Percentiles rank a stretch among this genome's conserved stretches.
Conservation (phyloP, 2,113 vertebrate species). For the Melanocharis versteri region DNA sequence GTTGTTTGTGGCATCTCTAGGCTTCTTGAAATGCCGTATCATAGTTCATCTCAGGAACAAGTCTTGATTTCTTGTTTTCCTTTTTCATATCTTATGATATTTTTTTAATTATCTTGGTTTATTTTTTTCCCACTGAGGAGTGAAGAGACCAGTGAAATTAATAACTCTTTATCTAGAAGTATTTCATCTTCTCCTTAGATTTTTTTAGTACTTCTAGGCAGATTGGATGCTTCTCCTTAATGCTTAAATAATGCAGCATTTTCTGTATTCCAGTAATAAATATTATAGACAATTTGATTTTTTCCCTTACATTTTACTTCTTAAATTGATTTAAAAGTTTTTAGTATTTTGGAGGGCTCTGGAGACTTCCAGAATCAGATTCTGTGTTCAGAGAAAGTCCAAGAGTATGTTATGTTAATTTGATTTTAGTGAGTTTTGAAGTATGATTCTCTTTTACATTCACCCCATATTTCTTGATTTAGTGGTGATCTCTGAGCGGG, state of each 20-base stretch:
- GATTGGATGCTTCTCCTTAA: not conserved
- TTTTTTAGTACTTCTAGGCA: not conserved
- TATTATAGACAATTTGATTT: not conserved
- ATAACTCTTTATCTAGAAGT: not conserved
- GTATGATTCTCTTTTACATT: not conserved
- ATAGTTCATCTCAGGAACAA: not conserved
- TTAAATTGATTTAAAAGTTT: not conserved
- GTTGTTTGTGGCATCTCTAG: not conserved
- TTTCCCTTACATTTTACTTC: not conserved
- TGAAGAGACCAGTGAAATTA: not conserved
- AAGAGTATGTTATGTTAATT: not conserved
- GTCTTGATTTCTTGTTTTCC: not conserved
- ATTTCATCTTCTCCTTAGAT: not conserved
- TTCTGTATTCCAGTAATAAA: not conserved
- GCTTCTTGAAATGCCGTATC: not conserved
- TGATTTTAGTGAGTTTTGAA: not conserved
- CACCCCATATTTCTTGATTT: not conserved
- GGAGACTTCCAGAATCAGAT: not conserved
- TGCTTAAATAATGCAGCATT: not conserved
- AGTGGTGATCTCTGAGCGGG: not conserved
- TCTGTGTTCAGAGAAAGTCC: not conserved
- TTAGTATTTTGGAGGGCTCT: not conserved
- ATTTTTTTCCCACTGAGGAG: not conserved
- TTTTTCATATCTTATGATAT: not conserved
- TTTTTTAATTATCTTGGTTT: not conserved